A percentile compares a stretch with the other conserved stretches of the same genome.
phyloP scores from a whole-genome alignment of 1,140 invertebrate genomes.

The Leucophenga varia region DNA sequence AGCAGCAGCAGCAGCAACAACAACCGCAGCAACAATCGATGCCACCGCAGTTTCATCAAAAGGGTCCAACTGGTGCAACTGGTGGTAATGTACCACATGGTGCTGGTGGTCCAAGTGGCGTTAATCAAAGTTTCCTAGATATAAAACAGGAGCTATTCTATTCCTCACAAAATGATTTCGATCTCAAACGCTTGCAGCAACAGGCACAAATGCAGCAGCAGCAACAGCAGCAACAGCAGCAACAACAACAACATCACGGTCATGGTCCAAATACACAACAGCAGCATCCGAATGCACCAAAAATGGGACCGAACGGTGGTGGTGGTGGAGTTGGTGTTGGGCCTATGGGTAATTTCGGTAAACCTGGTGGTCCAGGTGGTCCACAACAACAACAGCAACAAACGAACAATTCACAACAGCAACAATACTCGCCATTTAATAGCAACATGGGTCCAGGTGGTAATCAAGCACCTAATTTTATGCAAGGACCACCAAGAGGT shows the following conservation, averaged over 20 bases:
- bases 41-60: conserved; percentile 53
- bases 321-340: conserved; percentile 53
- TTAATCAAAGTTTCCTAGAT: conserved; percentile 47
- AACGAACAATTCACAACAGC: too few relatives aligned
- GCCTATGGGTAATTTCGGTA: conserved; percentile 56
- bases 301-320: conserved; percentile 36
- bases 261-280: conserved; percentile 20
- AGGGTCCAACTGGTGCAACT: conserved; percentile 28
- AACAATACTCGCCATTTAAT: conserved; percentile 68
- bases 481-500: conserved; percentile 40
- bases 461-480: conserved; percentile 46
- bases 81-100: background rate
- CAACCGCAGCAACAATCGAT: conserved; percentile 47
- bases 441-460: conserved; percentile 64
- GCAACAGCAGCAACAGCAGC: conserved; percentile 41
- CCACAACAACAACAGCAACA: conserved; percentile 17
- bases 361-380: conserved; percentile 28
- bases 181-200: conserved; percentile 55
- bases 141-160: conserved; percentile 56
- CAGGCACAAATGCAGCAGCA: conserved; percentile 31
- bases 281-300: conserved; percentile 33
- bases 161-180: conserved; percentile 54
- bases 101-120: conserved; percentile 32
- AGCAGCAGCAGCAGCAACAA: conserved; percentile 24
- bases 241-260: conserved; percentile 30